Base-by-base conservation (phyloP, 2,113 vertebrate species). In the Megatriorchis doriae region DNA sequence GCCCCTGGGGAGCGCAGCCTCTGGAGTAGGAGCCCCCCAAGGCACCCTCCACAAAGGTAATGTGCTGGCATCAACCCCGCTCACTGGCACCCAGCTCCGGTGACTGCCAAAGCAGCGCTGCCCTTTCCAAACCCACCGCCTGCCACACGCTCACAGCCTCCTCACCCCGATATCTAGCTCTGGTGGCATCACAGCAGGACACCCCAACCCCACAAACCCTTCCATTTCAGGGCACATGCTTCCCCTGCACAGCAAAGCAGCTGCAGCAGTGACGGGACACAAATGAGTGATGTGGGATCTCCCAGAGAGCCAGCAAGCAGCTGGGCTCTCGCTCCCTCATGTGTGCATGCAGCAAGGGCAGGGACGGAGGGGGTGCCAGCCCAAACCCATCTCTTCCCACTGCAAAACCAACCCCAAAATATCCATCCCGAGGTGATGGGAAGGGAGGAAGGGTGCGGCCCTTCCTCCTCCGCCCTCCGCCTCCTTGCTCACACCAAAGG, bases 341-440 rank as follows among this genome's bases (percentile, higher is more conserved):
- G 32, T 6, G 1, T 50, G 26, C 1, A 2, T 20, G 21, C 26
- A 71, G 71, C 61, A 81, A 47, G n/a, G 78, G 16, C 62, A 56
- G 31, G 43, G 40, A 88, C 2, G 8, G 13, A 66, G 77, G 29
- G 80, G 67, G 43, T 15, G 34, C 13, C 67, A 48, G 47, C 36
- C 21, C 9, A 1, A 29, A 87, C 72, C 4, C 42, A 59, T 1
- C 75, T 84, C 73, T 36, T 55, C 50, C 38, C 5, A 1, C 52
- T 53, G 34, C 31, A 58, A 55, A 90, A 86, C 19, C 53, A 77
- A 23, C 50, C 45, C 85, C 71, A 48, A 88, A 88, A 73, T 9
- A 48, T 6, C 45, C 58, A 79, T 17, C 38, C 63, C 0, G 0
- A 68, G 26, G 62, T 0, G 4, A 63, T 6, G 17, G 36, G 6